Percentiles rank a stretch among this genome's conserved stretches.
Evolutionary conservation across 2,113 vertebrate genomes (phyloP).

Genomic region (Micromys minutus): DNA sequence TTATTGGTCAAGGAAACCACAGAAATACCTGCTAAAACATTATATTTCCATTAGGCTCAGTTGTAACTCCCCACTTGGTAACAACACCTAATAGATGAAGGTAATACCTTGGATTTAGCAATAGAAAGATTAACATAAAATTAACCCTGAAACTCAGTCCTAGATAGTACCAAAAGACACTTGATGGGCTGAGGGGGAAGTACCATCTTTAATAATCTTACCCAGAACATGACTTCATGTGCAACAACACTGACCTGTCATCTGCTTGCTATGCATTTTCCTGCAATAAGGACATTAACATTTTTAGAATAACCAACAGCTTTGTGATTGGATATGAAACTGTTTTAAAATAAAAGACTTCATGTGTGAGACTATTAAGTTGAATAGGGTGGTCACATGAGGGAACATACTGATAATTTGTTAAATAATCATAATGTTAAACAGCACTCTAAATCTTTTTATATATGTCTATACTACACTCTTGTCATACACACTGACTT

Average conservation of each 20-base stretch:
- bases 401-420: background rate
- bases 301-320: background rate
- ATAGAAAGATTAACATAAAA: background rate
- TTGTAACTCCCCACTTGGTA: background rate
- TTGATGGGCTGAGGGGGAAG: background rate
- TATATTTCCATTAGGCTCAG: background rate
- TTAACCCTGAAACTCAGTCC: background rate
- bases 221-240: no score
- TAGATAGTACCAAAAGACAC: background rate
- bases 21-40: background rate
- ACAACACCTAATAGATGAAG: background rate
- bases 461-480: background rate
- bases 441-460: background rate
- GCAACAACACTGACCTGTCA: background rate
- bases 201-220: background rate
- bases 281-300: background rate
- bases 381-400: background rate
- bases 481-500: background rate
- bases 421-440: background rate
- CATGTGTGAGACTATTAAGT: background rate
- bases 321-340: background rate
- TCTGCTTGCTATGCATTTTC: background rate
- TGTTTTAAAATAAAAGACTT: background rate
- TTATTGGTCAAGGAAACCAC: background rate
- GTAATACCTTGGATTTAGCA: background rate